These are phyloP conservation scores for Stichopus chloronotus DNA, from an alignment of 35 echinoderm and acorn worm species.

Conservation along the genomic window DNA sequence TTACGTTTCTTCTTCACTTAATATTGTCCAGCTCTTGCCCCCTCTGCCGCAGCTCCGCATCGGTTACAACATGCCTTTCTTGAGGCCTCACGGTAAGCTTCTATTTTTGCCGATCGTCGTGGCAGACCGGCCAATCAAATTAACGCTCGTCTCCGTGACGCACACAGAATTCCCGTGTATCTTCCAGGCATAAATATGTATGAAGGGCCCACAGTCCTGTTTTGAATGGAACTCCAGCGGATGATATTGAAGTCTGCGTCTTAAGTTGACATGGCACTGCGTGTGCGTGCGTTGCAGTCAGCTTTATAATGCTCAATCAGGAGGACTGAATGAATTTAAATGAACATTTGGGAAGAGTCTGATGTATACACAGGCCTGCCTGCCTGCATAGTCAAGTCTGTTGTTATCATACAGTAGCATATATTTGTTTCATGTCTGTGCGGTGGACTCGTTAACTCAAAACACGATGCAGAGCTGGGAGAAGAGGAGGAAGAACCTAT, in stretches of 20 bases:
- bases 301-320: slow-evolving; percentile 14
- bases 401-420: neutral
- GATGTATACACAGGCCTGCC: slow-evolving; percentile 5
- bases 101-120: slow-evolving; percentile 40
- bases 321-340: slow-evolving; percentile 20
- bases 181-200: slow-evolving; percentile 61
- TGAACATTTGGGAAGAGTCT: slow-evolving; percentile 2
- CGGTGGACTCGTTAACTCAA: neutral
- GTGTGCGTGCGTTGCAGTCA: neutral
- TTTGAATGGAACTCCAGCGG: slow-evolving; percentile 35
- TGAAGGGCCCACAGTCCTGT: slow-evolving; percentile 47
- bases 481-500: neutral
- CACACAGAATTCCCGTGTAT: slow-evolving; percentile 53
- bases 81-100: slow-evolving; percentile 55
- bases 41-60: slow-evolving; percentile 22
- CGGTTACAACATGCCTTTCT: slow-evolving; percentile 61
- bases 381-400: neutral
- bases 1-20: slow-evolving; percentile 24
- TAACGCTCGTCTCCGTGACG: slow-evolving; percentile 46
- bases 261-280: neutral
- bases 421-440: neutral
- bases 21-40: slow-evolving; percentile 39
- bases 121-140: slow-evolving; percentile 58
- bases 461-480: neutral
- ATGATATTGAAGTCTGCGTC: slow-evolving; percentile 31